A percentile compares a stretch with the other conserved stretches of the same genome.
Conservation (phyloP, 2,888 invertebrate species). For the Ormyrus rosae region DNA sequence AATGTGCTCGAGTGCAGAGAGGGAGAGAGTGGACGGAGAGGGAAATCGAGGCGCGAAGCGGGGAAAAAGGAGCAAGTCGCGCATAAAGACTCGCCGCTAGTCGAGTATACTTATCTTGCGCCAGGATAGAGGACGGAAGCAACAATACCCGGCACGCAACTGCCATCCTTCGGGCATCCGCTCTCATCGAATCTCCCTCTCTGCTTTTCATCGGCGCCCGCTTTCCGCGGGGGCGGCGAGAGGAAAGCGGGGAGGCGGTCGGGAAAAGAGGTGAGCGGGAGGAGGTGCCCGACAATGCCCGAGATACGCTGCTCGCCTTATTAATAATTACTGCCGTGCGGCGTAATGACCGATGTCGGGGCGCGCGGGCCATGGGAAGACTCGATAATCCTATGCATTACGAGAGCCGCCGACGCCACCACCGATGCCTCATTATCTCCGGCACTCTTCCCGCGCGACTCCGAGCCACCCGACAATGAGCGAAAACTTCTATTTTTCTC, state of each 20-base stretch:
- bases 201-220: slow-evolving; percentile 52
- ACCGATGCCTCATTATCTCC: slow-evolving; percentile 69
- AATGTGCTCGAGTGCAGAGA: slow-evolving; percentile 55
- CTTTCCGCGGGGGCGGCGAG: slow-evolving; percentile 28
- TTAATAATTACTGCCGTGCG: slow-evolving; percentile 75
- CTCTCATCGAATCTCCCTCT: slow-evolving; percentile 72
- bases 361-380: slow-evolving; percentile 71
- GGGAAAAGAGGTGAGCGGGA: slow-evolving; percentile 4
- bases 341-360: slow-evolving; percentile 71
- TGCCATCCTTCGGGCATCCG: slow-evolving; percentile 73
- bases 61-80: background rate
- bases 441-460: slow-evolving; percentile 45
- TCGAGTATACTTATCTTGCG: slow-evolving; percentile 67
- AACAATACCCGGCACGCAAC: slow-evolving; percentile 71
- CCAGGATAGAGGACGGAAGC: slow-evolving; percentile 50
- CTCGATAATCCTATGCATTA: slow-evolving; percentile 76
- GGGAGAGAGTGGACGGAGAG: background rate
- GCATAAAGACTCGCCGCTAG: slow-evolving; percentile 46
- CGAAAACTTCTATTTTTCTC: slow-evolving; percentile 65
- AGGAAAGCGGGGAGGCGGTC: slow-evolving; percentile 13
- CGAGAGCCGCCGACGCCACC: slow-evolving; percentile 43
- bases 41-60: slow-evolving; percentile 29
- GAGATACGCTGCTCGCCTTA: slow-evolving; percentile 67
- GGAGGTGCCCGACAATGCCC: slow-evolving; percentile 65
- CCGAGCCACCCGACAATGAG: slow-evolving; percentile 65